Evolutionary conservation across 2,888 invertebrate genomes (phyloP).

Genomic region (Alitta virens): DNA sequence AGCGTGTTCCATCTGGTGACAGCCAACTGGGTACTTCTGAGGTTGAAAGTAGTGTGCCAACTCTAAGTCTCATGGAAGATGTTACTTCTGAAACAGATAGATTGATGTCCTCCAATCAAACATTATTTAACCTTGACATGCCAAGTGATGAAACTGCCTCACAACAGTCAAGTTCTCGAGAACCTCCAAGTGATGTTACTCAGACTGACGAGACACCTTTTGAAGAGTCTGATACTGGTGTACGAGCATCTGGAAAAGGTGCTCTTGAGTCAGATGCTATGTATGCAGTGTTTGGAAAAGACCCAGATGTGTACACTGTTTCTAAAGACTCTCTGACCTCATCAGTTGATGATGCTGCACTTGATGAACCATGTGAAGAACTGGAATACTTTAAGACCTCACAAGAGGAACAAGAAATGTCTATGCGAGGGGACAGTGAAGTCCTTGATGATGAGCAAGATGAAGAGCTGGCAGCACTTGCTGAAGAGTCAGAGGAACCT

Average conservation of each 20-base stretch:
- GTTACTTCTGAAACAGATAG: constrained; percentile 33
- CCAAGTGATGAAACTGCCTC: constrained; percentile 48
- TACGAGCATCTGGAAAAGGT: constrained; percentile 20
- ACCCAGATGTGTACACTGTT: no score
- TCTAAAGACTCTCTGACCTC: no score
- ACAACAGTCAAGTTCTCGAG: background rate
- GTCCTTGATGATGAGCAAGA: constrained; percentile 15
- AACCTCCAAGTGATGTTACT: background rate
- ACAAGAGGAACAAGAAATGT: constrained; percentile 1
- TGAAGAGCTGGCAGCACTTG: constrained; percentile 15
- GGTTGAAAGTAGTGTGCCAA: constrained; percentile 19
- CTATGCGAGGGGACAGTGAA: constrained; percentile 9
- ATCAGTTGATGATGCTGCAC: background rate
- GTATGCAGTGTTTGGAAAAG: constrained; percentile 9
- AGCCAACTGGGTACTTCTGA: no score
- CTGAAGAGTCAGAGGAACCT: constrained; percentile 20
- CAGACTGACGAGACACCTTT: background rate
- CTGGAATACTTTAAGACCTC: constrained; percentile 45
- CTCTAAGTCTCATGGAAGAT: constrained; percentile 36
- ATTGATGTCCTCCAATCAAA: constrained; percentile 42
- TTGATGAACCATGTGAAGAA: constrained; percentile 11
- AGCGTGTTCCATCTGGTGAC: no score
- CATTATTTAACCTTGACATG: constrained; percentile 57
- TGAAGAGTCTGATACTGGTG: constrained; percentile 48
- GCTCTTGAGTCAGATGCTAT: constrained; percentile 26